Conservation (phyloP, 2,797 vertebrate species). For the Nannoperca australis region DNA sequence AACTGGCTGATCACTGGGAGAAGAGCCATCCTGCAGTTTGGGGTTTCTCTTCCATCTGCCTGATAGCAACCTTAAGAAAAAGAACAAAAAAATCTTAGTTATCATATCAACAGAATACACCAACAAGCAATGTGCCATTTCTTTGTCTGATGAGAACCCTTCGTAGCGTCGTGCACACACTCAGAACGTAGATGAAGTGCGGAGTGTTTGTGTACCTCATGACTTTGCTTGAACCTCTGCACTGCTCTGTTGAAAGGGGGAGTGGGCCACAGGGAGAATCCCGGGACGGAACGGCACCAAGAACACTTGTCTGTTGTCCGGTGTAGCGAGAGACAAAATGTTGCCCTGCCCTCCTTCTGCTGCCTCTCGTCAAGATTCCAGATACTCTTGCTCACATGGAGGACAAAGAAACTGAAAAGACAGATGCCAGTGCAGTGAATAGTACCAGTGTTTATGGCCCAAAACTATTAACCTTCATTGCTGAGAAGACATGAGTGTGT, state of each 20-base stretch:
- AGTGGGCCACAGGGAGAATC: neutral
- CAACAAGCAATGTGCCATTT: slow-evolving; percentile 77
- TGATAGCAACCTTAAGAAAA: slow-evolving; percentile 40
- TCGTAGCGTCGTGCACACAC: slow-evolving; percentile 9
- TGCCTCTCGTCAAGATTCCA: slow-evolving; percentile 43
- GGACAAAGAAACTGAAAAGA: slow-evolving; percentile 17
- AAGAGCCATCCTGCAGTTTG: slow-evolving; percentile 11
- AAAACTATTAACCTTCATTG: slow-evolving; percentile 20
- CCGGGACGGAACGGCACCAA: slow-evolving; percentile 5
- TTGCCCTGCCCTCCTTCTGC: slow-evolving; percentile 36
- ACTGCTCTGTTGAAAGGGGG: slow-evolving; percentile 14
- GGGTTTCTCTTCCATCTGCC: slow-evolving; percentile 45
- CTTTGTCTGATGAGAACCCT: slow-evolving; percentile 40
- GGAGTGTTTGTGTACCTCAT: slow-evolving; percentile 33
- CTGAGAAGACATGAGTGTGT: slow-evolving; percentile 12
- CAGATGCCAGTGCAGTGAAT: neutral
- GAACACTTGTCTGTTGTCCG: slow-evolving; percentile 7
- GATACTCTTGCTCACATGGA: slow-evolving; percentile 27
- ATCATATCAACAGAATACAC: slow-evolving; percentile 37
- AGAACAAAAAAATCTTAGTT: slow-evolving; percentile 30
- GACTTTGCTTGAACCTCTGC: slow-evolving; percentile 42
- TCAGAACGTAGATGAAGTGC: slow-evolving; percentile 4
- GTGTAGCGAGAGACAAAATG: slow-evolving; percentile 25
- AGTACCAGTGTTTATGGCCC: neutral
- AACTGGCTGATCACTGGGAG: slow-evolving; percentile 37